A percentile compares a stretch with the other conserved stretches of the same genome.
Conservation (phyloP, 2,888 invertebrate species). For the Polia nebulosa region DNA sequence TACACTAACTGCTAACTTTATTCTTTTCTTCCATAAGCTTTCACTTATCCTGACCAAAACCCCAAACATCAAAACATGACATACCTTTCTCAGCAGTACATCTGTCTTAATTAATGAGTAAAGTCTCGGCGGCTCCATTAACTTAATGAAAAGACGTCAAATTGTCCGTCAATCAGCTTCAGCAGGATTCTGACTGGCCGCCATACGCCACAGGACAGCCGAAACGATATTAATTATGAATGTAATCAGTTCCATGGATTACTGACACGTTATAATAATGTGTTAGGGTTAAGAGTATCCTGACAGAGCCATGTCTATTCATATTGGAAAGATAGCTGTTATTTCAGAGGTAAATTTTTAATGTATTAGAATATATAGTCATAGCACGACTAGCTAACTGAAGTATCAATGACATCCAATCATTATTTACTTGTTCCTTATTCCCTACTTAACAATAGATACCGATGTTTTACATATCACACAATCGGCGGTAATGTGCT, state of each 20-base stretch:
- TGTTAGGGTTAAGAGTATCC: slow-evolving; percentile 24
- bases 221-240: slow-evolving; percentile 68
- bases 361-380: too few relatives aligned
- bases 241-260: slow-evolving; percentile 55
- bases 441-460: slow-evolving; percentile 19
- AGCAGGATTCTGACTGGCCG: slow-evolving; percentile 62
- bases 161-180: slow-evolving; percentile 76
- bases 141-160: slow-evolving; percentile 77
- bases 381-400: too few relatives aligned
- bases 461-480: slow-evolving; percentile 36
- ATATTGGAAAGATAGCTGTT: background rate
- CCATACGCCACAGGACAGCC: slow-evolving; percentile 60
- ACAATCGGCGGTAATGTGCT: slow-evolving; percentile 56
- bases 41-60: slow-evolving; percentile 16
- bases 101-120: slow-evolving; percentile 77
- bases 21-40: slow-evolving; percentile 10
- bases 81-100: slow-evolving; percentile 64
- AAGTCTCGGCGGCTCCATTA: slow-evolving; percentile 73
- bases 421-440: background rate
- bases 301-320: slow-evolving; percentile 37
- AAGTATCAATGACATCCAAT: too few relatives aligned
- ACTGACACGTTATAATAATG: slow-evolving; percentile 58
- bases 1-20: background rate
- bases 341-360: slow-evolving; percentile 1
- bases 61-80: slow-evolving; percentile 51